Evolutionary conservation across 2,797 vertebrate genomes (phyloP).

Genomic region (Gallinago stenura): DNA sequence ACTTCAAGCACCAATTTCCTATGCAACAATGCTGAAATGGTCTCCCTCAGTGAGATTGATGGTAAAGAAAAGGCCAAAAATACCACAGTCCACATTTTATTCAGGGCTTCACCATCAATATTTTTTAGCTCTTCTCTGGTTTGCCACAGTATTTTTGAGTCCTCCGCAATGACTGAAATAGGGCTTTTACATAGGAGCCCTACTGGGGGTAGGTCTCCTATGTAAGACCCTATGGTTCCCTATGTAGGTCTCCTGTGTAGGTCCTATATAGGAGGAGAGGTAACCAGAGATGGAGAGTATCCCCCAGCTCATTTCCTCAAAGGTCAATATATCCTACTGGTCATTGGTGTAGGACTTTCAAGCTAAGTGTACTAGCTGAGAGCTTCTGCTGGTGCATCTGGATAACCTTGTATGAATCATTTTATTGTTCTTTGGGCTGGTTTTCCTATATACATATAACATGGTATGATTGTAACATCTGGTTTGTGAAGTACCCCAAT

Average conservation of each 20-base stretch:
- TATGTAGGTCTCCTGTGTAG: too few relatives aligned
- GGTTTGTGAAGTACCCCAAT: not conserved
- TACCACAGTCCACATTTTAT: not conserved
- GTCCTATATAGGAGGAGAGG: not conserved
- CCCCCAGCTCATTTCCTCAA: not conserved
- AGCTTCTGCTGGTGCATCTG: not conserved
- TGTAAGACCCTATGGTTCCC: too few relatives aligned
- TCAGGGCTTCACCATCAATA: not conserved
- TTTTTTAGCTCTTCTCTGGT: not conserved
- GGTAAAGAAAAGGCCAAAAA: not conserved
- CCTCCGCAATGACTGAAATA: not conserved
- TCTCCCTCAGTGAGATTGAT: not conserved
- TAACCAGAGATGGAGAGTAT: not conserved
- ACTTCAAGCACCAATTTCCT: not conserved
- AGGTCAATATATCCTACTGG: not conserved
- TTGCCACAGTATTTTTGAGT: not conserved
- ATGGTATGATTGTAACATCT: not conserved
- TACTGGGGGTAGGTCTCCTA: too few relatives aligned
- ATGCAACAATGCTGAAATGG: not conserved
- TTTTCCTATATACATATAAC: not conserved
- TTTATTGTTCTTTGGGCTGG: not conserved
- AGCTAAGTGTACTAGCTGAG: not conserved
- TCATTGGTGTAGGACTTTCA: not conserved
- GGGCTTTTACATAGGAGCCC: not conserved
- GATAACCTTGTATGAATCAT: not conserved